These are phyloP conservation scores for Parauchenoglanis ngamensis DNA, from an alignment of 2,797 vertebrate species.

Conservation along the genomic window DNA sequence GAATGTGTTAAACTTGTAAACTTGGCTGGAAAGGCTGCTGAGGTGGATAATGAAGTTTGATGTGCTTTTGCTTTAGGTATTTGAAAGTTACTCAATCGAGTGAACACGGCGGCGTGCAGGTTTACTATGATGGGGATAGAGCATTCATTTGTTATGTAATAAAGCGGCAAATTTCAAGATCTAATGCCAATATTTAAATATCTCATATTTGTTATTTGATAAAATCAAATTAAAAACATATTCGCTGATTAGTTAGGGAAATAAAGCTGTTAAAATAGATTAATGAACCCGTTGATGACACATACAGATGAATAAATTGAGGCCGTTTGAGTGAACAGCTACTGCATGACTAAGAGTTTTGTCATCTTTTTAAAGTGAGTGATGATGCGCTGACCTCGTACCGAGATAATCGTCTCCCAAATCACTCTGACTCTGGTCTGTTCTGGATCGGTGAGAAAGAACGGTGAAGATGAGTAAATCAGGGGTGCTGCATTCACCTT, in stretches of 20 bases:
- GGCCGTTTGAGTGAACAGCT: slow-evolving; percentile 9
- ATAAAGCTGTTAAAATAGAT: background rate
- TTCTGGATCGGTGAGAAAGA: background rate
- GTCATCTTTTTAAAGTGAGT: slow-evolving; percentile 17
- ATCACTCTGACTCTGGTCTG: background rate
- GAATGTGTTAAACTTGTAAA: background rate
- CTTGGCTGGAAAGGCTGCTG: background rate
- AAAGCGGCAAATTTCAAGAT: background rate
- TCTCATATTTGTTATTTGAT: background rate
- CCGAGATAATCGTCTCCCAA: background rate
- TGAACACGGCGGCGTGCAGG: too few relatives aligned
- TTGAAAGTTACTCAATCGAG: background rate
- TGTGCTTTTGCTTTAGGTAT: background rate
- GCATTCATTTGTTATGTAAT: background rate
- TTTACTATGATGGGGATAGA: too few relatives aligned
- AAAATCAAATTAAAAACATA: background rate
- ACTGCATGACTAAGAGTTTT: slow-evolving; percentile 24
- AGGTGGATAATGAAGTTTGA: background rate
- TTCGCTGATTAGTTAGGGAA: background rate
- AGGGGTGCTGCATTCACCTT: background rate
- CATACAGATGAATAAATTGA: background rate
- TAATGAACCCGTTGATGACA: background rate
- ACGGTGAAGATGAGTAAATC: slow-evolving; percentile 7
- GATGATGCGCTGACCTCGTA: background rate
- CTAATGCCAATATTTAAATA: background rate